Conservation (phyloP, 2,888 invertebrate species). For the Drosophila hawaiiensis region DNA sequence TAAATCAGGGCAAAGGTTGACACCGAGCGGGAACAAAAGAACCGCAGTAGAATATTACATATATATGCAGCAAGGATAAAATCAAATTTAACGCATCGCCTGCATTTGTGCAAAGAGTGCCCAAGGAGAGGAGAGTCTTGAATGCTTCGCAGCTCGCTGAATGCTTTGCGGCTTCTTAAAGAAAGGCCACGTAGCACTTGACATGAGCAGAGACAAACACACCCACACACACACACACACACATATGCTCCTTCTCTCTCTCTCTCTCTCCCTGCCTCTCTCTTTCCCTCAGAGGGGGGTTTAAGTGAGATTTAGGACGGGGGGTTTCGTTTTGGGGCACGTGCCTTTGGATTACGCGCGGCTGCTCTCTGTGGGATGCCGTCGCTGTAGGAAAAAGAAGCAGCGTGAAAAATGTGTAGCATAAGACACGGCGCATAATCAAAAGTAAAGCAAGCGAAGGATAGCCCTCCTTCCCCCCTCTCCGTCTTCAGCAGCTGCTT, state of each 20-base stretch:
- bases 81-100: slow-evolving; percentile 79
- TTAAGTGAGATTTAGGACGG: slow-evolving; percentile 18
- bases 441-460: slow-evolving; percentile 58
- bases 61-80: slow-evolving; percentile 67
- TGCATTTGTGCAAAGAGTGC: slow-evolving; percentile 45
- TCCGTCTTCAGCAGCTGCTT: slow-evolving; percentile 10
- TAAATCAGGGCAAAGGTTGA: slow-evolving; percentile 60
- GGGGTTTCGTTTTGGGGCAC: slow-evolving; percentile 43
- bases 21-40: slow-evolving; percentile 36
- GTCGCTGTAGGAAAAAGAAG: slow-evolving; percentile 46
- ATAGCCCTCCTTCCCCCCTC: neutral
- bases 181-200: slow-evolving; percentile 79
- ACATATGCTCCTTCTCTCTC: neutral
- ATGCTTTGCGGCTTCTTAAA: slow-evolving; percentile 50
- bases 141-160: slow-evolving; percentile 16
- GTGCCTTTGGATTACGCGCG: slow-evolving; percentile 65
- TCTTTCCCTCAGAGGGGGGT: slow-evolving; percentile 9
- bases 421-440: slow-evolving; percentile 73
- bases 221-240: slow-evolving; percentile 26
- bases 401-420: slow-evolving; percentile 67
- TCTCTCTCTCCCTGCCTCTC: neutral
- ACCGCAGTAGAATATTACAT: slow-evolving; percentile 35
- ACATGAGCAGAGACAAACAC: slow-evolving; percentile 62
- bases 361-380: slow-evolving; percentile 42
- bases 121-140: slow-evolving; percentile 2